These are phyloP conservation scores for Mormyrus lacerda DNA, from an alignment of 2,113 vertebrate species.

Conservation along the genomic window DNA sequence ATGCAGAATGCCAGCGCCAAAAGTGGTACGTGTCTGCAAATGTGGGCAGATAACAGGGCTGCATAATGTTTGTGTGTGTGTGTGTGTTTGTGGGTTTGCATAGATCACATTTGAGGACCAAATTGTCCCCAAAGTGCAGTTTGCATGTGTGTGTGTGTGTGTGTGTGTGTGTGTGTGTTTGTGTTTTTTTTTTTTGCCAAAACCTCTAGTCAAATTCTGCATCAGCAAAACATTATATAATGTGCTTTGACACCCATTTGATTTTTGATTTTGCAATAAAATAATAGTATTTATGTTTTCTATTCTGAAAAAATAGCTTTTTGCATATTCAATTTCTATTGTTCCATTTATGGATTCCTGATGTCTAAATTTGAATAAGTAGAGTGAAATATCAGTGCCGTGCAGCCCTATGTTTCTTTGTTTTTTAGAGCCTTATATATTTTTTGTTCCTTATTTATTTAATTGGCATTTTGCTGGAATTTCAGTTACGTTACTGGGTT, in stretches of 20 bases:
- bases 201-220: not conserved
- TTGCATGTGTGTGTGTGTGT: not conserved
- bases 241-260: not conserved
- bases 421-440: not conserved
- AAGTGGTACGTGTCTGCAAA: constrained; percentile 34
- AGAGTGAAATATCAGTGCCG: not conserved
- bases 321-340: not conserved
- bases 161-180: not conserved
- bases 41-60: not conserved
- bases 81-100: too few species aligned
- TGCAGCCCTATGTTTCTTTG: not conserved
- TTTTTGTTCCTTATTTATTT: not conserved
- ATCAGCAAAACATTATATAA: not conserved
- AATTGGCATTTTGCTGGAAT: not conserved
- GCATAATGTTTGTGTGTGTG: not conserved
- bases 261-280: not conserved
- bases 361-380: not conserved
- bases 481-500: not conserved
- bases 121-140: too few species aligned
- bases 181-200: not conserved
- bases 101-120: too few species aligned
- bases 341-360: not conserved
- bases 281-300: not conserved
- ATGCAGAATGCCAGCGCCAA: constrained; percentile 31
- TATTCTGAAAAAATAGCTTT: not conserved